Base-by-base conservation (phyloP, 2,113 vertebrate species). In the Zosterops japonicus region DNA sequence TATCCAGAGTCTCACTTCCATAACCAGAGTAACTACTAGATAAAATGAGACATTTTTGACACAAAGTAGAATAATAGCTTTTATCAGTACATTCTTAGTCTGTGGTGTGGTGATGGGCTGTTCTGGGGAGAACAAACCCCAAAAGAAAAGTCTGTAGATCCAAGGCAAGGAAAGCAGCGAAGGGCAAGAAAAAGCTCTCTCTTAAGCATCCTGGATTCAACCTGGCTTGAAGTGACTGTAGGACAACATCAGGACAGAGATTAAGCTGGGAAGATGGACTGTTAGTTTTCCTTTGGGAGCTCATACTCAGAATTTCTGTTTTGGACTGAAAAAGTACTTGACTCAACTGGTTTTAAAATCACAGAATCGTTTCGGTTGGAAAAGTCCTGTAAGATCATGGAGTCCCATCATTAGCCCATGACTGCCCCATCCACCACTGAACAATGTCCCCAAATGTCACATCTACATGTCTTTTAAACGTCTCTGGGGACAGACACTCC, bases 401-500 rank as follows among this genome's bases (percentile, higher is more conserved):
- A 15, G 41, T 35, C 25, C 29, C 31, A 47, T 25, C 33, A 47
- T n/a, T 68, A 68, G 53, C 9, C 20, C 17, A 53, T 23, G 14
- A 52, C 28, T 67, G 28, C 46, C 53, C 59, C 39, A 17, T 60
- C 23, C 39, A 53, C 13, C 20, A 27, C n/a, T 35, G 55, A 76
- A 35, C 21, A 2, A 22, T 18, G 4, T 60, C 19, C 28, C 11
- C 12, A 24, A 27, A 21, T 46, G 46, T 28, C 24, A 31, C 13
- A 60, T 39, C 39, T n/a, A 22, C 20, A 8, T 28, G 21, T 60
- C 29, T 61, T 52, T 52, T 35, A 47, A 61, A 41, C 55, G 19
- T 31, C n/a, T 55, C 24, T 29, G 22, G 14, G 29, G 29, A 35
- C 0, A 0, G 53, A 0, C 2, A 55, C 24, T 55, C 29, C 28